Conservation (phyloP, 37 sponge, comb jelly and placozoan species). For the Ianthella basta region DNA sequence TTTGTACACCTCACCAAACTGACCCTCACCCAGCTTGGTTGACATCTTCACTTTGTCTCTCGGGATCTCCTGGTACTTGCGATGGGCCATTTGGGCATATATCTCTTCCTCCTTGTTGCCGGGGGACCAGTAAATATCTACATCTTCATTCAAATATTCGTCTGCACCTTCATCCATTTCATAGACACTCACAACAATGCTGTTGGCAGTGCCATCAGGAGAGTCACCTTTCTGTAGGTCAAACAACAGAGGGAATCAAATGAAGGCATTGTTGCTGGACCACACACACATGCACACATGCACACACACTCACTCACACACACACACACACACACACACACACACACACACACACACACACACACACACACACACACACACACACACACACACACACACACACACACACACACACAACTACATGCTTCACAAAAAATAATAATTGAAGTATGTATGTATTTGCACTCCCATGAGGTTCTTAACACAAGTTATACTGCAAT, state of each 20-base stretch:
- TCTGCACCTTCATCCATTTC: too few relatives aligned
- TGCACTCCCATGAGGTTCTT: too few relatives aligned
- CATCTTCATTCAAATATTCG: not conserved
- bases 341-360: slow-evolving; percentile 25
- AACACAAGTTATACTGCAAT: too few relatives aligned
- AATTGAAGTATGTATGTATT: too few relatives aligned
- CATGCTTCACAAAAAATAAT: too few relatives aligned
- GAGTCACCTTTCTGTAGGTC: too few relatives aligned
- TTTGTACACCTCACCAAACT: slow-evolving; percentile 35
- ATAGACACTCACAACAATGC: not conserved
- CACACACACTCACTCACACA: slow-evolving; percentile 5
- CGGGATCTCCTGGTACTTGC: slow-evolving; percentile 1
- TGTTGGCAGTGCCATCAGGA: not conserved
- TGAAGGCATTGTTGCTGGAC: not conserved
- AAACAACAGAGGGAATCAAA: not conserved
- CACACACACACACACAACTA: not conserved
- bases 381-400: not conserved
- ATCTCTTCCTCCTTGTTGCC: slow-evolving; percentile 12
- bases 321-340: slow-evolving; percentile 26
- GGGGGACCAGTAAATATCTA: not conserved
- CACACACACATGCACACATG: not conserved
- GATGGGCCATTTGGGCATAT: slow-evolving; percentile 9
- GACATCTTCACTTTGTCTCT: not conserved
- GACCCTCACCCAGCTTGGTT: slow-evolving; percentile 20
- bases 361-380: slow-evolving; percentile 1